Conservation (phyloP, 1,140 invertebrate species). For the Pogonus chalceus region DNA sequence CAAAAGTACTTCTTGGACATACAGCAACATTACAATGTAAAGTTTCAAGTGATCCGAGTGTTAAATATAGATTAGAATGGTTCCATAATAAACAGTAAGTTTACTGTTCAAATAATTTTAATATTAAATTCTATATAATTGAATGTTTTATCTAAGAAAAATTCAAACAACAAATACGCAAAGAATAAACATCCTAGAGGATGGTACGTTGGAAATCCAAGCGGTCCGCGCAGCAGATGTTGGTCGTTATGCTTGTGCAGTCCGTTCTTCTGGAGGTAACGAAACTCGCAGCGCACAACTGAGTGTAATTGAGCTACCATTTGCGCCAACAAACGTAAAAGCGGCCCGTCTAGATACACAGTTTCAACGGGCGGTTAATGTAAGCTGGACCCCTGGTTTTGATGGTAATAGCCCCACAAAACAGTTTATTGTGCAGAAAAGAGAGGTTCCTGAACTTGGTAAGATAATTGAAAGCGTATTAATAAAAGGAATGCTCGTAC, state of each 20-base stretch:
- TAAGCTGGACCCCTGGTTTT: conserved; percentile 90
- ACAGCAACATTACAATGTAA: conserved; percentile 86
- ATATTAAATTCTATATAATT: neutral
- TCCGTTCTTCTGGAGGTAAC: conserved; percentile 80
- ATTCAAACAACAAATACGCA: conserved; percentile 51
- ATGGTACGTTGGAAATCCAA: conserved; percentile 70
- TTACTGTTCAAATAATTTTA: neutral
- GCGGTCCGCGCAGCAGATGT: conserved; percentile 74
- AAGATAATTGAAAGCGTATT: no score
- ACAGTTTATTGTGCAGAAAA: conserved; percentile 86
- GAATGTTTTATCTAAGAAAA: conserved; percentile 36
- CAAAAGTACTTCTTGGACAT: conserved; percentile 76
- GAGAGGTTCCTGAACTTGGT: conserved; percentile 77
- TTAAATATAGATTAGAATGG: conserved; percentile 88
- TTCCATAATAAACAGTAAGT: conserved; percentile 75
- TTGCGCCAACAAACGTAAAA: conserved; percentile 76
- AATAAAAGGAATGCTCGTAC: no score
- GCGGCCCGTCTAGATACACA: conserved; percentile 54
- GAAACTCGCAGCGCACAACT: conserved; percentile 76
- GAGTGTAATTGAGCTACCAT: conserved; percentile 88
- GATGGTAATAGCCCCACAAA: conserved; percentile 93
- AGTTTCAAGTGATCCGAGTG: conserved; percentile 82
- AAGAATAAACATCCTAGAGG: conserved; percentile 58
- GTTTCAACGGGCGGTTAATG: conserved; percentile 64
- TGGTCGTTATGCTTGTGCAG: conserved; percentile 71